Evolutionary conservation across 2,888 invertebrate genomes (phyloP).

Genomic region (Conus canariensis): DNA sequence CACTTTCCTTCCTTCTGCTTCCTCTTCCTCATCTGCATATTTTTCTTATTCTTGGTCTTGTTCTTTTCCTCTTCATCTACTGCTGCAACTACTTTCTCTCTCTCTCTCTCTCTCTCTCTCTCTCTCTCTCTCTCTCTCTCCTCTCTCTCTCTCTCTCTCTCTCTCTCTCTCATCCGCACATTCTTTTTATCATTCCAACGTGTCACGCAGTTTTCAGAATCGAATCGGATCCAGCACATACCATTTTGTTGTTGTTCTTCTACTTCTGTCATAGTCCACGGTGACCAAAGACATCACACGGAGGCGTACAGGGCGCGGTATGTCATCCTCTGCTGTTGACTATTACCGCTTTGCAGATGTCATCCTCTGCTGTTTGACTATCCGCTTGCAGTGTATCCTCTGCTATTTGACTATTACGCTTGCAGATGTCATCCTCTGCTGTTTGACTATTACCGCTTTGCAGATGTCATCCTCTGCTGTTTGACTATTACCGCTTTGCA

Average conservation of each 20-base stretch:
- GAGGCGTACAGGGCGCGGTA: too few species aligned
- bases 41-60: too few species aligned
- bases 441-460: not conserved
- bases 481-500: not conserved
- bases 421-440: slow-evolving; percentile 45
- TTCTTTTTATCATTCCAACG: too few species aligned
- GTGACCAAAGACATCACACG: too few species aligned
- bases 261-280: too few species aligned
- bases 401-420: not conserved
- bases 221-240: too few species aligned
- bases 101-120: not conserved
- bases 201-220: too few species aligned
- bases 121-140: not conserved
- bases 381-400: slow-evolving; percentile 9
- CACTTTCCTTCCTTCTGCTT: not conserved
- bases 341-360: slow-evolving; percentile 43
- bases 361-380: not conserved
- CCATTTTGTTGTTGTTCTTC: too few species aligned
- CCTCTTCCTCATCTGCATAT: not conserved
- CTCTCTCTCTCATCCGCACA: not conserved
- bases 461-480: slow-evolving; percentile 47
- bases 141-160: not conserved
- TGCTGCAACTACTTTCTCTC: not conserved
- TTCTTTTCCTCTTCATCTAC: not conserved
- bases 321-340: not conserved